Percentiles rank a stretch among this genome's conserved stretches.
These are phyloP conservation scores for Syrista parreyssii DNA, from an alignment of 2,888 invertebrate species.

Conservation along the genomic window DNA sequence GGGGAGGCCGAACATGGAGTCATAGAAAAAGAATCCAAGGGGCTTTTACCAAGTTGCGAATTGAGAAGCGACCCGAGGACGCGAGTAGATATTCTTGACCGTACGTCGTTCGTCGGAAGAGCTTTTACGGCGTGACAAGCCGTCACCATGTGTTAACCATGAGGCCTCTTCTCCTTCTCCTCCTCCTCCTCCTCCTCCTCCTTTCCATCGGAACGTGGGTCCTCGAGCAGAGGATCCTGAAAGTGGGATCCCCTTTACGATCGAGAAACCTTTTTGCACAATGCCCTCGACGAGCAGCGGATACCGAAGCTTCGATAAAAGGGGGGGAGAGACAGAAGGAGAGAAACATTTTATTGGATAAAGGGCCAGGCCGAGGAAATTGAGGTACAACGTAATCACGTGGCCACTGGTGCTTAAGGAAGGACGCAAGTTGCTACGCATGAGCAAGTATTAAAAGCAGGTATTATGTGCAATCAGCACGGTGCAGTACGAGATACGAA, in stretches of 20 bases:
- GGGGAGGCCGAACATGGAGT: slow-evolving; percentile 17
- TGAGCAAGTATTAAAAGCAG: too few species aligned
- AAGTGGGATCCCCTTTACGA: slow-evolving; percentile 43
- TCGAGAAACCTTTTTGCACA: slow-evolving; percentile 27
- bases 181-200: slow-evolving; percentile 22
- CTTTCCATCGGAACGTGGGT: not conserved
- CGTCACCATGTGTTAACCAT: slow-evolving; percentile 59
- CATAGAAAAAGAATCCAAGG: slow-evolving; percentile 20
- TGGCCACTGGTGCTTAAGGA: too few species aligned
- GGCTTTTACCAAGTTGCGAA: slow-evolving; percentile 40
- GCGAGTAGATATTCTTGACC: not conserved
- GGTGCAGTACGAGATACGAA: too few species aligned
- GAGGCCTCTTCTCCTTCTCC: slow-evolving; percentile 37
- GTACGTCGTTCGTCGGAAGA: slow-evolving; percentile 39
- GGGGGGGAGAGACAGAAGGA: not conserved
- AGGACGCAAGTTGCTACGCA: too few species aligned
- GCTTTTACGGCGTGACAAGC: slow-evolving; percentile 54
- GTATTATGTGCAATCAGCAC: too few species aligned
- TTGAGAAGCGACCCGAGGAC: slow-evolving; percentile 24
- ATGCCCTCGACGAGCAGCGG: slow-evolving; percentile 24
- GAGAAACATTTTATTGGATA: not conserved
- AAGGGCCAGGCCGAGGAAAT: too few species aligned
- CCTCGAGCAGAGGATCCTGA: slow-evolving; percentile 19
- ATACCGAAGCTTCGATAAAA: too few species aligned
- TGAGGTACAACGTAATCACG: too few species aligned